Evolutionary conservation across 2,888 invertebrate genomes (phyloP).

Genomic region (Drosophila tanythrix): DNA sequence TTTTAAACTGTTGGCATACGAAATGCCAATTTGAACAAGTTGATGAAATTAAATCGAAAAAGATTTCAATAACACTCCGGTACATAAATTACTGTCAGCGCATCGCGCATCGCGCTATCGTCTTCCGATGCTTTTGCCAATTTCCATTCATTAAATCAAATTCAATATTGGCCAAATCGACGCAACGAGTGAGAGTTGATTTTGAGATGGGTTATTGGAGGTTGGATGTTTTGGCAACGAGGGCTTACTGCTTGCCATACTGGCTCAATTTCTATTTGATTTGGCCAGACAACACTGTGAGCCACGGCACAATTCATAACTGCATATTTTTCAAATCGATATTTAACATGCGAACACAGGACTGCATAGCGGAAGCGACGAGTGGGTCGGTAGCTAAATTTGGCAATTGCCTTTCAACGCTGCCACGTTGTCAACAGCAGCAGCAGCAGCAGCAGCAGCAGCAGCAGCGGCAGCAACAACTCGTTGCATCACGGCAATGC

Average conservation of each 20-base stretch:
- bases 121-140: slow-evolving; percentile 60
- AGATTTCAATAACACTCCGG: slow-evolving; percentile 26
- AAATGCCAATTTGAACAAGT: slow-evolving; percentile 1
- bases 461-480: neutral
- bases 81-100: slow-evolving; percentile 52
- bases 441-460: slow-evolving; percentile 20
- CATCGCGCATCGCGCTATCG: slow-evolving; percentile 28
- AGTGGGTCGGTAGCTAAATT: neutral
- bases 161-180: slow-evolving; percentile 77
- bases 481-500: slow-evolving; percentile 5
- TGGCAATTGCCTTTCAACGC: slow-evolving; percentile 27
- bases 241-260: slow-evolving; percentile 10
- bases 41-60: slow-evolving; percentile 39
- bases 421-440: slow-evolving; percentile 42
- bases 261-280: slow-evolving; percentile 72
- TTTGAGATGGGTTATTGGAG: slow-evolving; percentile 11
- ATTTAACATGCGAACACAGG: slow-evolving; percentile 54
- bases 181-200: slow-evolving; percentile 55
- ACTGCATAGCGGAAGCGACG: neutral
- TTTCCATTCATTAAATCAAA: slow-evolving; percentile 80
- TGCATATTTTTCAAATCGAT: slow-evolving; percentile 76
- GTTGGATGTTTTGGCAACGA: neutral
- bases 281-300: slow-evolving; percentile 46
- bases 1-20: neutral
- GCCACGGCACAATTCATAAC: slow-evolving; percentile 67